Evolutionary conservation across 2,797 vertebrate species (phyloP).

Genomic region (Acanthornis magna): DNA sequence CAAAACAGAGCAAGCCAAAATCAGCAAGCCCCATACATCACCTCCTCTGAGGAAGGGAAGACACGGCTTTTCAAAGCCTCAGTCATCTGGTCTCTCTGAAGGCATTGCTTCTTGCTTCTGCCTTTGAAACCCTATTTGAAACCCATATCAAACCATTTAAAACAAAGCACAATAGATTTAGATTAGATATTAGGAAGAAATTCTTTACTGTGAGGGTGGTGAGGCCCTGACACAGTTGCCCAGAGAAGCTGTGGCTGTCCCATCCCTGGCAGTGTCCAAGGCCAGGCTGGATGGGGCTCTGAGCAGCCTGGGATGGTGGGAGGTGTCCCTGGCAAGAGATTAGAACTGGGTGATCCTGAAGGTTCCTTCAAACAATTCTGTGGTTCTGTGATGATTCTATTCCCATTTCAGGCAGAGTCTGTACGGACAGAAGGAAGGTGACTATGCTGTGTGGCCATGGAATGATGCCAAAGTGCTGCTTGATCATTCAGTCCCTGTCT

Average conservation of each 20-base stretch:
- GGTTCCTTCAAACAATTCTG: background rate
- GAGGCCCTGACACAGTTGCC: accelerated
- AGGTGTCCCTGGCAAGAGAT: background rate
- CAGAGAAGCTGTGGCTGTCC: background rate
- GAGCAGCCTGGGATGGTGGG: accelerated
- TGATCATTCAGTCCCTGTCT: background rate
- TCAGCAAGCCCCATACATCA: background rate
- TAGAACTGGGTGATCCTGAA: background rate
- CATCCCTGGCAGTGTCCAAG: background rate
- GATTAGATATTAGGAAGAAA: background rate
- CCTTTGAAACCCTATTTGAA: background rate
- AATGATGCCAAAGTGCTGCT: background rate
- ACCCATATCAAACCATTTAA: background rate
- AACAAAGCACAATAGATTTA: background rate
- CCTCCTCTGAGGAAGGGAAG: background rate
- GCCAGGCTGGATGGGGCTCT: background rate
- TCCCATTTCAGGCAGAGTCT: background rate
- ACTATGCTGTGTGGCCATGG: accelerated
- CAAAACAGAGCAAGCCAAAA: background rate
- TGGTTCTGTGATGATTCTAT: background rate
- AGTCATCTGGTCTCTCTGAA: background rate
- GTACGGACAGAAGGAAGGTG: background rate
- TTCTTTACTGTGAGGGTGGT: background rate
- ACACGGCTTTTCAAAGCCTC: background rate
- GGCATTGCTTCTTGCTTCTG: background rate